Conservation (phyloP, 2,888 invertebrate species). For the Neocrepidodera transversa region DNA sequence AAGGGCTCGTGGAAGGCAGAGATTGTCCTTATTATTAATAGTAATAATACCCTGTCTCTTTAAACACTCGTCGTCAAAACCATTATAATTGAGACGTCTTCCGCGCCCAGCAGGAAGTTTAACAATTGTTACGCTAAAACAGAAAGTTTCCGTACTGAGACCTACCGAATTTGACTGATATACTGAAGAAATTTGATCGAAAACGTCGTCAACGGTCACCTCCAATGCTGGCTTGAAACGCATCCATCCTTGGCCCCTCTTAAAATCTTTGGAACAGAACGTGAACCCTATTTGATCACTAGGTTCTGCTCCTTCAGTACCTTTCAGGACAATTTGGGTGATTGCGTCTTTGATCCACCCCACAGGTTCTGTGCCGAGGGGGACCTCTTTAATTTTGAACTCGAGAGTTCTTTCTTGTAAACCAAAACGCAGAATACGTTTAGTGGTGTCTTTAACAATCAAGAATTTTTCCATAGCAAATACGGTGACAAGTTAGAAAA, state of each 20-base stretch:
- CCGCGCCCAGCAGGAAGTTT: slow-evolving; percentile 15
- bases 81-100: slow-evolving; percentile 2
- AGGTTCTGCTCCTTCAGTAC: background rate
- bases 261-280: slow-evolving; percentile 5
- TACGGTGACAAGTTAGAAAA: too few relatives aligned
- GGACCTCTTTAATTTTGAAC: slow-evolving; percentile 5
- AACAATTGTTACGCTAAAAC: slow-evolving; percentile 22
- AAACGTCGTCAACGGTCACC: background rate
- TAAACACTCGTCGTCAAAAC: slow-evolving; percentile 31
- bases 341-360: background rate
- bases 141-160: too few relatives aligned
- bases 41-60: slow-evolving; percentile 19
- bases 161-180: slow-evolving; percentile 33
- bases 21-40: slow-evolving; percentile 39
- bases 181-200: slow-evolving; percentile 18
- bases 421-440: too few relatives aligned
- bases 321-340: too few relatives aligned
- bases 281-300: slow-evolving; percentile 5
- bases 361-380: background rate
- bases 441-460: too few relatives aligned
- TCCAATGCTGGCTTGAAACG: slow-evolving; percentile 52
- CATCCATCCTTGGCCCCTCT: background rate
- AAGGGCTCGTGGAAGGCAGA: slow-evolving; percentile 34
- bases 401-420: slow-evolving; percentile 5
- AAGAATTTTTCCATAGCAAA: too few relatives aligned